Evolutionary conservation across 2,888 invertebrate genomes (phyloP).

Genomic region (Drosophila phalerata): DNA sequence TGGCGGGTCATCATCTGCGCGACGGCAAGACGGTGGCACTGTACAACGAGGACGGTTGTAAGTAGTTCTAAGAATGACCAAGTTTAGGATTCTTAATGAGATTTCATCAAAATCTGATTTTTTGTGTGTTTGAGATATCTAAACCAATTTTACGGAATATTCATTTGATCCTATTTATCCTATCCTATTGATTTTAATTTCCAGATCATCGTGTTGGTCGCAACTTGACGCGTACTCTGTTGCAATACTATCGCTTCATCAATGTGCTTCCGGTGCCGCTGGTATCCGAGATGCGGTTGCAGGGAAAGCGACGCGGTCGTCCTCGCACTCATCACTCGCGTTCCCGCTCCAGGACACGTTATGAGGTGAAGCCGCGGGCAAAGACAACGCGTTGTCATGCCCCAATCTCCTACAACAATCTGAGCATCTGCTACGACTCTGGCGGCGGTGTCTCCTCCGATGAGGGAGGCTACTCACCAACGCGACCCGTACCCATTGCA

Average conservation of each 20-base stretch:
- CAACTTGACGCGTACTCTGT: constrained; percentile 90
- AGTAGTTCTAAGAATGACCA: constrained; percentile 84
- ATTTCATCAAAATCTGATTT: too few relatives aligned
- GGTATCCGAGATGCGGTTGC: constrained; percentile 84
- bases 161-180: background rate
- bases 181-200: background rate
- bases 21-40: constrained; percentile 90
- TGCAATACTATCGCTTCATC: constrained; percentile 92
- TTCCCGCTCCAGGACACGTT: constrained; percentile 84
- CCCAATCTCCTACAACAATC: constrained; percentile 86
- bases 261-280: constrained; percentile 88
- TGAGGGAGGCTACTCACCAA: constrained; percentile 85
- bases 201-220: constrained; percentile 92
- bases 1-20: constrained; percentile 93
- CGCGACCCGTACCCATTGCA: constrained; percentile 74
- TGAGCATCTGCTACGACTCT: constrained; percentile 87
- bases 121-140: too few relatives aligned
- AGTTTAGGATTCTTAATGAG: too few relatives aligned
- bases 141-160: too few relatives aligned
- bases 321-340: constrained; percentile 84
- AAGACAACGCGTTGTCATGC: constrained; percentile 86
- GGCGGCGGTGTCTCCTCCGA: constrained; percentile 85
- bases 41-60: constrained; percentile 98
- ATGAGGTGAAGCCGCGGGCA: constrained; percentile 85
- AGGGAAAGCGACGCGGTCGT: constrained; percentile 82